Percentiles rank a stretch among this genome's conserved stretches.
These are phyloP conservation scores for Paralvinella palmiformis DNA, from an alignment of 1,140 invertebrate genomes.

Conservation along the genomic window DNA sequence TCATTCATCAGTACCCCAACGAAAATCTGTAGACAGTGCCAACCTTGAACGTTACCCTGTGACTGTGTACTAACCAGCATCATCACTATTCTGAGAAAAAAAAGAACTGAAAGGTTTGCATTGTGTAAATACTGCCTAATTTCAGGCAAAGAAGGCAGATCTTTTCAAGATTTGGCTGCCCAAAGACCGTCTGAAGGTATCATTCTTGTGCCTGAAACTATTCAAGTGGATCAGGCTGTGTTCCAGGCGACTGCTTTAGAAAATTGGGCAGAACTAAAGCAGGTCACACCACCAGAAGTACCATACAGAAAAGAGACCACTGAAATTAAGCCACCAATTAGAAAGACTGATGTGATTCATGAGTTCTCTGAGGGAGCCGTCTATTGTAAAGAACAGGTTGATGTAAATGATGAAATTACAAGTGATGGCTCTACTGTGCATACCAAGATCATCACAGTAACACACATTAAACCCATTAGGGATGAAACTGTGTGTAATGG, in stretches of 20 bases:
- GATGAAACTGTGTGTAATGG: not conserved
- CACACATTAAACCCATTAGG: conserved; percentile 2
- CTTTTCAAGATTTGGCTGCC: no score
- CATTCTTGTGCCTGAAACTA: not conserved
- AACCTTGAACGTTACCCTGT: no score
- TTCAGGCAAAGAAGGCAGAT: no score
- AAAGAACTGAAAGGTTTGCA: no score
- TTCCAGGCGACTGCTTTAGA: not conserved
- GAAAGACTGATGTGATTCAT: not conserved
- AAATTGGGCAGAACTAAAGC: not conserved
- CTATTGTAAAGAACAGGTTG: conserved; percentile 23
- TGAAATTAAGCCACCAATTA: not conserved
- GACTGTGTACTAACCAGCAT: no score
- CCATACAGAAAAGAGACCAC: not conserved
- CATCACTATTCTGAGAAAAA: no score
- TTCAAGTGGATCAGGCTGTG: not conserved
- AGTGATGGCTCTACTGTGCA: conserved; percentile 10
- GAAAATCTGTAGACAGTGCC: no score
- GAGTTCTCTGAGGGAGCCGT: conserved; percentile 9
- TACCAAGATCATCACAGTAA: not conserved
- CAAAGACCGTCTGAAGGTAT: not conserved
- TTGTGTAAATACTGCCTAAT: no score
- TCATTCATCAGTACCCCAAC: no score
- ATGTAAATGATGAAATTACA: conserved; percentile 27
- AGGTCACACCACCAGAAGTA: not conserved